phyloP scores from a whole-genome alignment of 2,888 invertebrate genomes.

The Dichetophora obliterata region DNA sequence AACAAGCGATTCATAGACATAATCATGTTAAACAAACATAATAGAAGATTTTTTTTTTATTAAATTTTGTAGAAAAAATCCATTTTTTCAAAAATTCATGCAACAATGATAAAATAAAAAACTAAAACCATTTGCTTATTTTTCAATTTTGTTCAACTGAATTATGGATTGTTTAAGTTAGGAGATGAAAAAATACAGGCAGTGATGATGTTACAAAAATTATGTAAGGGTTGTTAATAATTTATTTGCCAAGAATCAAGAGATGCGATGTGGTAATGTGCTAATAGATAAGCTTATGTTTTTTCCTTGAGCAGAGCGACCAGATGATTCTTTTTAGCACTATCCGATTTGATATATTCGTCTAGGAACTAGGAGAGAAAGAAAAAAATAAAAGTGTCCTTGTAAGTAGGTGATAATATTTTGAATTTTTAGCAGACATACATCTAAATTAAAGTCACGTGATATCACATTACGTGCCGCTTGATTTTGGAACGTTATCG shows the following conservation, averaged over 20 bases:
- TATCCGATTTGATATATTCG: constrained; percentile 68
- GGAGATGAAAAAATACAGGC: constrained; percentile 6
- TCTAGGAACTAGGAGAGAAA: constrained; percentile 64
- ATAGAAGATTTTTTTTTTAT: constrained; percentile 20
- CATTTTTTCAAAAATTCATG: constrained; percentile 13
- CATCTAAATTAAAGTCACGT: constrained; percentile 67
- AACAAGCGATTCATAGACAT: constrained; percentile 4
- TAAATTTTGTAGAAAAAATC: not conserved
- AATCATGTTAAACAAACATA: constrained; percentile 47
- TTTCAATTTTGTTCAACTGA: not conserved
- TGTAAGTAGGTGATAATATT: not conserved
- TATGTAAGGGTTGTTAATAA: not conserved
- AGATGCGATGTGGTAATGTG: not conserved
- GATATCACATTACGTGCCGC: constrained; percentile 66
- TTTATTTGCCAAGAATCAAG: not conserved
- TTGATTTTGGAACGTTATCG: constrained; percentile 66
- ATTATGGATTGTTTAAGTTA: not conserved
- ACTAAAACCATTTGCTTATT: not conserved
- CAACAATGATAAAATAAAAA: not conserved
- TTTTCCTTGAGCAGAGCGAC: constrained; percentile 61
- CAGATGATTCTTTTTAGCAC: constrained; percentile 66
- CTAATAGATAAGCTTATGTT: constrained; percentile 42
- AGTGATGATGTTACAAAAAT: not conserved
- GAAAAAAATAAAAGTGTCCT: constrained; percentile 3
- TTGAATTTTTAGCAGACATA: constrained; percentile 54